Evolutionary conservation across 1,140 invertebrate genomes (phyloP), one percentile per base, ranked within the genome.

Genomic region (Aphelinus certus): DNA sequence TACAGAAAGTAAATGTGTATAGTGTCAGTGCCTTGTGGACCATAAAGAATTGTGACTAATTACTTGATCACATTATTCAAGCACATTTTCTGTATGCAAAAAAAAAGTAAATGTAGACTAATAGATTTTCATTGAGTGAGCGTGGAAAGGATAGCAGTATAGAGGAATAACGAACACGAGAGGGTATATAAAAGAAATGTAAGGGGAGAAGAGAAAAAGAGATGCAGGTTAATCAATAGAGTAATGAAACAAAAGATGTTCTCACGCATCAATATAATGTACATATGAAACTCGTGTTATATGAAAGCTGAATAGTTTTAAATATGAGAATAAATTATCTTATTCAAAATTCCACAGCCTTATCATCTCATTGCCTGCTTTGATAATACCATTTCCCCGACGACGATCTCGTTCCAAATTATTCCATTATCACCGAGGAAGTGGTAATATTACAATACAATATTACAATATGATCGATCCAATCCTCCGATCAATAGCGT

Each of bases 1-100:
- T 48, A 65, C 5, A 42, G 47, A 64, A 64, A 56, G 58, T 49
- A 73, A 73, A 66, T n/a, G 10, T 73, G 47, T 51, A 73, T 64
- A 71, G 60, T 73, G 71, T 66, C 63, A 73, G 71, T 73, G 71
- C 71, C 71, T 73, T 73, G 55, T 73, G 71, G 62, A 73, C 71
- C 71, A 73, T 58, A 42, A 72, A 42, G 42, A 48, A 63, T 7
- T 62, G 55, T 55, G 63, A 66, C 51, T 42, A 72, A 64, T 45
- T 63, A 72, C 10, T 48, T n/a, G 57, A 64, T 56, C 42, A 55
- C 9, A 64, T 2, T 62, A 43, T 56, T 56, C 56, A 57, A 56
- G 9, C 45, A 63, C 46, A 71, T 26, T 46, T 61, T 64, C 5
- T 56, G 51, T 64, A 7, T 64, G 57, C 7, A 58, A 71, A 48